phyloP scores from a whole-genome alignment of 2,888 invertebrate genomes.

The Eupithecia exiguata region DNA sequence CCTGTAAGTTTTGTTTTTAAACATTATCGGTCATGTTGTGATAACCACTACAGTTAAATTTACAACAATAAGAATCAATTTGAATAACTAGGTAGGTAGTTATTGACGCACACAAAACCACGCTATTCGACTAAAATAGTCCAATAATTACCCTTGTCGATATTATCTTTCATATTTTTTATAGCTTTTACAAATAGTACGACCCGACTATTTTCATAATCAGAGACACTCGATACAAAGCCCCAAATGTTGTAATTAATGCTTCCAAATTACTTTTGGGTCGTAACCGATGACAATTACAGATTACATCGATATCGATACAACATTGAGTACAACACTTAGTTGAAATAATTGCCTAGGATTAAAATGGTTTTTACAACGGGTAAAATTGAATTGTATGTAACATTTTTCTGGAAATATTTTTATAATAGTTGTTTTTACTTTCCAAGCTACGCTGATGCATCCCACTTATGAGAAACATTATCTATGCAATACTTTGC shows the following conservation, averaged over 20 bases:
- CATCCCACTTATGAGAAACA: no score
- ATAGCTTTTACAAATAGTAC: slow-evolving; percentile 26
- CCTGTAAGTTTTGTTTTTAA: background rate
- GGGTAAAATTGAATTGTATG: background rate
- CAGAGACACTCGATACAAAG: slow-evolving; percentile 35
- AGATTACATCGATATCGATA: slow-evolving; percentile 35
- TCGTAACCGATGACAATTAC: slow-evolving; percentile 35
- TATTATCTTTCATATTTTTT: slow-evolving; percentile 17
- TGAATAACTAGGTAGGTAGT: slow-evolving; percentile 14
- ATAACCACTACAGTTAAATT: background rate
- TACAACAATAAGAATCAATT: slow-evolving; percentile 8
- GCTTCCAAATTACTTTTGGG: slow-evolving; percentile 30
- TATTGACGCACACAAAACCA: slow-evolving; percentile 6
- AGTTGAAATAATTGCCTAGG: slow-evolving; percentile 19
- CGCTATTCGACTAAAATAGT: slow-evolving; percentile 16
- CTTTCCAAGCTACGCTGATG: no score
- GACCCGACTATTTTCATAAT: slow-evolving; percentile 38
- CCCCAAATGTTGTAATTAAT: slow-evolving; percentile 38
- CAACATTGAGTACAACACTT: slow-evolving; percentile 29
- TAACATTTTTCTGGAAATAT: background rate
- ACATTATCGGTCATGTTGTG: background rate
- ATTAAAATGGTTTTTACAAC: slow-evolving; percentile 21
- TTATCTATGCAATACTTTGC: no score
- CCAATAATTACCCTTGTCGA: slow-evolving; percentile 22
- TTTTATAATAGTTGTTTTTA: background rate